A percentile compares a stretch with the other conserved stretches of the same genome.
Conservation (phyloP, 2,797 vertebrate species). For the Gallirallus australis region DNA sequence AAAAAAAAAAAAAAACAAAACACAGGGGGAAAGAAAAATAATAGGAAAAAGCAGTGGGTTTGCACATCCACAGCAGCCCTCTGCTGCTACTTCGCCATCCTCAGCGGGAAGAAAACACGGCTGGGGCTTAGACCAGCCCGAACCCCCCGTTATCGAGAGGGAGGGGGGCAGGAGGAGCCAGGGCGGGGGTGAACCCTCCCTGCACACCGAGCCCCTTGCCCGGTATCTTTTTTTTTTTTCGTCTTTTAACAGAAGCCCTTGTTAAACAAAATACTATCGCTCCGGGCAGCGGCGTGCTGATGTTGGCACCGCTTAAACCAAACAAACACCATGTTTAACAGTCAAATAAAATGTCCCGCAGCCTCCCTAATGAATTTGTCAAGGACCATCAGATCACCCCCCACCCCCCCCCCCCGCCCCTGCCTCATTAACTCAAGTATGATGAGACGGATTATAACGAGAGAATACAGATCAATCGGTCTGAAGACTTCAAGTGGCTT, state of each 20-base stretch:
- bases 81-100: background rate
- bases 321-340: conserved; percentile 82
- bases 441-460: conserved; percentile 82
- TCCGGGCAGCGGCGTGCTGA: conserved; percentile 71
- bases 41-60: background rate
- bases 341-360: conserved; percentile 80
- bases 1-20: background rate
- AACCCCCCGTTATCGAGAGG: background rate
- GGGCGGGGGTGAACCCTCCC: background rate
- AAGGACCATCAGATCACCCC: conserved; percentile 78
- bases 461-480: conserved; percentile 83
- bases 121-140: background rate
- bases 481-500: conserved; percentile 81
- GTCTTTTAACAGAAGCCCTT: conserved; percentile 1
- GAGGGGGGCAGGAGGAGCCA: background rate
- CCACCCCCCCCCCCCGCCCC: conserved; percentile 57
- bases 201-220: background rate
- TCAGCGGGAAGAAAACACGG: background rate
- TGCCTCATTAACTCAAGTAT: conserved; percentile 82
- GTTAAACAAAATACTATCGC: conserved; percentile 60
- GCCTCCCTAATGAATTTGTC: conserved; percentile 84
- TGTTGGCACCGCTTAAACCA: conserved; percentile 79
- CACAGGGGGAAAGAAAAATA: no score
- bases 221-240: background rate
- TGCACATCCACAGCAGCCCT: background rate